Conservation (phyloP, 2,888 invertebrate genomes). For the Axea sp. region DNA sequence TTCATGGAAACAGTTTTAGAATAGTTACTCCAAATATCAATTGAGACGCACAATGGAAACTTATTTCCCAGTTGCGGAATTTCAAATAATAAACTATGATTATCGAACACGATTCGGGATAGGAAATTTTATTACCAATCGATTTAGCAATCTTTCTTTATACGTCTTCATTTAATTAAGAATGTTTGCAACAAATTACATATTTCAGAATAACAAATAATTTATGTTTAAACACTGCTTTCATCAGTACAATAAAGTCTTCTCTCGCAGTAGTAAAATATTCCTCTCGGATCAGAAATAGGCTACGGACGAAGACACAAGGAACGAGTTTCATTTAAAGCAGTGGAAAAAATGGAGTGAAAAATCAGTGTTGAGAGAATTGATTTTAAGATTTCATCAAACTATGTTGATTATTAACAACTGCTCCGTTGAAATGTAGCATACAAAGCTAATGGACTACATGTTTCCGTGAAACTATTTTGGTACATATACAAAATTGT, state of each 20-base stretch:
- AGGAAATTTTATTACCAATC: not conserved
- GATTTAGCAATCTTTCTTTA: not conserved
- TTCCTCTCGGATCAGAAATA: not conserved
- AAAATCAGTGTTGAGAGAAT: not conserved
- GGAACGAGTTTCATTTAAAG: too few species aligned
- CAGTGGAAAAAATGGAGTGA: too few species aligned
- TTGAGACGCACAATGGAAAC: not conserved
- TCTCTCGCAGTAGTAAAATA: not conserved
- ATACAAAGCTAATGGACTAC: not conserved
- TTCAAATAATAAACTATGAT: not conserved
- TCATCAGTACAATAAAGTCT: too few species aligned
- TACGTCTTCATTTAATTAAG: too few species aligned
- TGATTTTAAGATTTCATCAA: slow-evolving; percentile 1
- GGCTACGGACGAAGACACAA: not conserved
- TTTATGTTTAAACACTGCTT: not conserved
- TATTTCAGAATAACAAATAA: not conserved
- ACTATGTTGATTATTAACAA: not conserved
- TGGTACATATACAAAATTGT: slow-evolving; percentile 7
- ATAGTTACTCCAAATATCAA: too few species aligned
- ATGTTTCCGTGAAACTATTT: slow-evolving; percentile 21
- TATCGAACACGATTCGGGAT: not conserved
- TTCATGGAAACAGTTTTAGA: not conserved
- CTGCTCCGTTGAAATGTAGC: slow-evolving; percentile 2
- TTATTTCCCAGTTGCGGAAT: not conserved
- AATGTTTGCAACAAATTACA: not conserved